Conservation (phyloP, 2,888 invertebrate species). For the Athalia circularis region DNA sequence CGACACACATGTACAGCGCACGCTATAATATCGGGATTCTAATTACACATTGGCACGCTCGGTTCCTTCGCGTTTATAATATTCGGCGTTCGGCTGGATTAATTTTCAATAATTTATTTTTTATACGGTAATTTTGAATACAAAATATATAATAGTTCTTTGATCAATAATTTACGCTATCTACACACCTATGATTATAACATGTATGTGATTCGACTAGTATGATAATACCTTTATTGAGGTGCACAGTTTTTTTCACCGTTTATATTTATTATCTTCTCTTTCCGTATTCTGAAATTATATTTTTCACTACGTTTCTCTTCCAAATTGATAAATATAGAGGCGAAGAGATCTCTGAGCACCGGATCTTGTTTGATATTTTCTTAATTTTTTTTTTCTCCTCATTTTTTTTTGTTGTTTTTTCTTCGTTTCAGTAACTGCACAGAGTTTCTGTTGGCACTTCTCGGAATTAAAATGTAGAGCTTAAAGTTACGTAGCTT, state of each 20-base stretch:
- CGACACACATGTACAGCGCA: neutral
- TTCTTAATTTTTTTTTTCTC: neutral
- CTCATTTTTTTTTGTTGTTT: neutral
- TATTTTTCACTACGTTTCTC: conserved; percentile 7
- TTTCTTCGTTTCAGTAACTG: no score
- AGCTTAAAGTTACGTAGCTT: conserved; percentile 8
- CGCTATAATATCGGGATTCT: conserved; percentile 10
- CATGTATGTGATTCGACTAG: conserved; percentile 20
- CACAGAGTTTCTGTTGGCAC: neutral
- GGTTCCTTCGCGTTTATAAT: neutral
- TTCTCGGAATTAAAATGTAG: neutral
- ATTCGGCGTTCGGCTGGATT: neutral
- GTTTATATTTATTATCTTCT: neutral
- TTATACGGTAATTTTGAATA: neutral
- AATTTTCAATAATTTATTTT: neutral
- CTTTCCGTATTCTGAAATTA: neutral
- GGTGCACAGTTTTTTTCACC: neutral
- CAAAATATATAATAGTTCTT: neutral
- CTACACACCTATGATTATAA: neutral
- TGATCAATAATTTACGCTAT: conserved; percentile 31
- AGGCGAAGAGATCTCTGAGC: neutral
- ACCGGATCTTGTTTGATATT: neutral
- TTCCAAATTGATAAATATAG: neutral
- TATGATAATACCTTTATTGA: neutral
- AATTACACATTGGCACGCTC: neutral